phyloP scores from a whole-genome alignment of 2,888 invertebrate genomes.

The Amphipoea oculea region DNA sequence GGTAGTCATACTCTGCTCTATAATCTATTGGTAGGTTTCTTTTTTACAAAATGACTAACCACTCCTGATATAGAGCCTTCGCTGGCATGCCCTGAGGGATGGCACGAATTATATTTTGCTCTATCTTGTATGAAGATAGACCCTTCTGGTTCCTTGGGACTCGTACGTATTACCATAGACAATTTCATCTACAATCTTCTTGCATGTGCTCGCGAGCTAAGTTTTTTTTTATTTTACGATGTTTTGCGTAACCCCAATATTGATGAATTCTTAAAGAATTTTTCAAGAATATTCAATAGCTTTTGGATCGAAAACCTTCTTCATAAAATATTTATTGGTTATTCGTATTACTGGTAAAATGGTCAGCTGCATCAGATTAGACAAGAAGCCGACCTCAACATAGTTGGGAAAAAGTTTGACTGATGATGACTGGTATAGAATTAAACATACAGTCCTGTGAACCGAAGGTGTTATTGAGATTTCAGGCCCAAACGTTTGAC shows the following conservation, averaged over 20 bases:
- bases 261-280: background rate
- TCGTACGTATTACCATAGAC: conserved; percentile 27
- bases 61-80: conserved; percentile 7
- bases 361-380: background rate
- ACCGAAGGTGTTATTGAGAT: no score
- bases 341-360: background rate
- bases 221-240: background rate
- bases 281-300: background rate
- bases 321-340: background rate
- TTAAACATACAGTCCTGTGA: no score
- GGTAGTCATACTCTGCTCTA: background rate
- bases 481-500: background rate
- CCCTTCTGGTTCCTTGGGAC: conserved; percentile 33
- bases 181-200: conserved; percentile 27
- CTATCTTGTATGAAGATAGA: conserved; percentile 34
- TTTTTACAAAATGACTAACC: conserved; percentile 22
- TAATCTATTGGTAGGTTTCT: conserved; percentile 18
- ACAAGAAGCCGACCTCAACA: background rate
- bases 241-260: background rate
- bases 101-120: conserved; percentile 38
- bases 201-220: background rate
- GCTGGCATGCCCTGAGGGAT: conserved; percentile 38
- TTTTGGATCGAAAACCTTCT: background rate
- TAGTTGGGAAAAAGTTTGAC: background rate
- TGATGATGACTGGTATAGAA: no score